Conservation (phyloP, 2,113 vertebrate species). For the Climacteris rufus region DNA sequence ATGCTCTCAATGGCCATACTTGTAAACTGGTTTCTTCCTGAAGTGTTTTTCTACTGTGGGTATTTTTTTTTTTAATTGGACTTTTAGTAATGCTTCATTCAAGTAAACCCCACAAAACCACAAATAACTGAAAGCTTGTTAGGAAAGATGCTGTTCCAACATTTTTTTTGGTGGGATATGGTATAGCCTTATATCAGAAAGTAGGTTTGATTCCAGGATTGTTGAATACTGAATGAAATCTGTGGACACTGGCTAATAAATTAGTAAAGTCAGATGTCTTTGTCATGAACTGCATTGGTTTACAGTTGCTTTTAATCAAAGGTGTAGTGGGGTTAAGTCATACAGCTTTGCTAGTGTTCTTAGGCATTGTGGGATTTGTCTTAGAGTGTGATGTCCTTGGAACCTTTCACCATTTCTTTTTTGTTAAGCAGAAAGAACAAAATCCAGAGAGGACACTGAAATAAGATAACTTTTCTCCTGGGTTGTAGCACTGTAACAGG, state of each 20-base stretch:
- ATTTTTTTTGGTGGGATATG: background rate
- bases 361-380: background rate
- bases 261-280: background rate
- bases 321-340: background rate
- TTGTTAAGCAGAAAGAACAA: background rate
- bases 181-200: background rate
- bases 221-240: background rate
- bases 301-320: background rate
- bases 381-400: background rate
- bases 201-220: background rate
- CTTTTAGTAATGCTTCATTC: background rate
- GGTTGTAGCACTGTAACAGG: background rate
- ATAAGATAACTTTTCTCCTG: background rate
- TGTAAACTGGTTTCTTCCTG: background rate
- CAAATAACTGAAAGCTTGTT: background rate
- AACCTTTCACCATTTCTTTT: background rate
- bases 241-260: background rate
- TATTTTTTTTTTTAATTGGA: background rate
- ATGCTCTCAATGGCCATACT: background rate
- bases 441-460: background rate
- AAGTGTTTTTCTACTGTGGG: background rate
- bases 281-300: background rate
- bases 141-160: background rate
- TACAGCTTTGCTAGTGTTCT: background rate
- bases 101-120: background rate